Conservation (phyloP, 2,888 invertebrate species). For the Rhaphigaster nebulosa region DNA sequence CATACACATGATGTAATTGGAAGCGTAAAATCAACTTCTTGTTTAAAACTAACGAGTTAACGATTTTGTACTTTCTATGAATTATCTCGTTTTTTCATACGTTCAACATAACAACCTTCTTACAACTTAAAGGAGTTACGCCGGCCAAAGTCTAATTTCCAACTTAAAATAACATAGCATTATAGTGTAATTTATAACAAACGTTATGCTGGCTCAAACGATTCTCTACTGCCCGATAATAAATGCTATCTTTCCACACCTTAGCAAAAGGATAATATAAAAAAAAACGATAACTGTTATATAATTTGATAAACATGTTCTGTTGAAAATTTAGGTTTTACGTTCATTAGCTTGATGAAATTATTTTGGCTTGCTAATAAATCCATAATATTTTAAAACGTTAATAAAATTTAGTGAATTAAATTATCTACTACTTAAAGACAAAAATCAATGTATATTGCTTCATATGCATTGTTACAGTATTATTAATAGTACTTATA, state of each 20-base stretch:
- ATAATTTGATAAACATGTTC: too few species aligned
- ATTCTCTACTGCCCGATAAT: background rate
- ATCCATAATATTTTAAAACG: too few species aligned
- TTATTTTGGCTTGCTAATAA: too few species aligned
- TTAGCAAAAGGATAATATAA: background rate
- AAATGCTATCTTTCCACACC: background rate
- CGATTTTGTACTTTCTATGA: slow-evolving; percentile 32
- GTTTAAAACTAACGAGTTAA: slow-evolving; percentile 42
- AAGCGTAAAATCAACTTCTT: slow-evolving; percentile 42
- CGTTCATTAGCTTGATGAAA: too few species aligned
- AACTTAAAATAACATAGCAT: slow-evolving; percentile 16
- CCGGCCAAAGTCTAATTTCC: background rate
- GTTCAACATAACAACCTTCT: slow-evolving; percentile 19
- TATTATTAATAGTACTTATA: too few species aligned
- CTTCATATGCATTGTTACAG: too few species aligned
- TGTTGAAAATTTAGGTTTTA: too few species aligned
- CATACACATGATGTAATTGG: slow-evolving; percentile 49
- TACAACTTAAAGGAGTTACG: slow-evolving; percentile 3
- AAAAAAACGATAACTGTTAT: too few species aligned
- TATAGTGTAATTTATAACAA: background rate
- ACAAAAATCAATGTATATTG: too few species aligned
- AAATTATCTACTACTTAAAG: too few species aligned
- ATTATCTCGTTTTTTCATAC: slow-evolving; percentile 18
- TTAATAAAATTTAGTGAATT: too few species aligned
- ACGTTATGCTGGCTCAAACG: background rate